Base-by-base conservation (phyloP, 2,888 invertebrate species). In the Spilosoma lubricipeda region DNA sequence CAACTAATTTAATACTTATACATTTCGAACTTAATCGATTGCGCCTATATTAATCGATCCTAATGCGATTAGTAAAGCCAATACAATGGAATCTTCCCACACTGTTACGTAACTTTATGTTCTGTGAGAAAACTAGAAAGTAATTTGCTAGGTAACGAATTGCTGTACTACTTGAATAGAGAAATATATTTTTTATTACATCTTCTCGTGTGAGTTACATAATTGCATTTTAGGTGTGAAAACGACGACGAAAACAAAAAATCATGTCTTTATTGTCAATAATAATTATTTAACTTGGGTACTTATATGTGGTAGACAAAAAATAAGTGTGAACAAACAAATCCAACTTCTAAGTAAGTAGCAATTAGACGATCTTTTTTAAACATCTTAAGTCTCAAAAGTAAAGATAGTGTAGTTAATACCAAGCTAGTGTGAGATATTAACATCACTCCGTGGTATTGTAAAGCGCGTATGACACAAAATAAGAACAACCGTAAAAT, bases 81-180 rank as follows among this genome's bases (percentile, higher is more conserved):
- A 67, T 68, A 67, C 68, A 52, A 13, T 9, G 8, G 9, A 33
- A 68, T 69, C 36, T 69, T 73, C 69, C 52, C 69, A 73, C 73
- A 73, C 59, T n/a, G 52, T 69, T 69, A 69, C 65, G 63, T 18
- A 63, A 18, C 30, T 30, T 3, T 18, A 30, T 63, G 18, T 63
- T 63, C 63, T 30, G 30, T 63, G 63, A 63, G 63, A 73, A 64
- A 73, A 69, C 68, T 52, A 73, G 73, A 73, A 70, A 73, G 73
- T 70, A 69, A 48, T 30, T 36, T 9, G 30, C 2, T 69, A 48
- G 20, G n/a, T 70, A 69, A 69, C 69, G 64, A 73, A 73, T 73
- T n/a, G 52, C 13, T 65, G 23, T 72, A 48, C 63, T 59, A 36
- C 30, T 63, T 30, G 18, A 63, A 63, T 30, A 63, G 63, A 30